phyloP scores from a whole-genome alignment of 2,113 vertebrate species.

The Oxyruncus cristatus region DNA sequence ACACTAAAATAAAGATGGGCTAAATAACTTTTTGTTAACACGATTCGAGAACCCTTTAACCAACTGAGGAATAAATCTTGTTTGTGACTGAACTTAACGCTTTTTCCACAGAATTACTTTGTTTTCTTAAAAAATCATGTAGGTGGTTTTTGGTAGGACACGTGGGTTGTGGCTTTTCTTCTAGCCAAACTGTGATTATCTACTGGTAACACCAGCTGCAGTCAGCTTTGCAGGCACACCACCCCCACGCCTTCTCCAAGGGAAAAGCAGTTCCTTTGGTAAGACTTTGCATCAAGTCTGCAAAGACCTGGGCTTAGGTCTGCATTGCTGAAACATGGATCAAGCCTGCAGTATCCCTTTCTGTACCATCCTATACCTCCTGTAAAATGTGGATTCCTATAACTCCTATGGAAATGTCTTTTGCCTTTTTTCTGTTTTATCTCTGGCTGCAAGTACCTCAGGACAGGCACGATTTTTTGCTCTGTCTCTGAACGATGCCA shows the following conservation, averaged over 20 bases:
- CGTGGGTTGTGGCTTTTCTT: not conserved
- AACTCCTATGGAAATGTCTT: not conserved
- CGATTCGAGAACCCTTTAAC: not conserved
- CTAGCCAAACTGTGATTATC: not conserved
- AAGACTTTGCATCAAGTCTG: not conserved
- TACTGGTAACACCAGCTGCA: not conserved
- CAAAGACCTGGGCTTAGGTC: not conserved
- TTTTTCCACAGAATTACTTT: not conserved
- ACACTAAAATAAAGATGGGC: not conserved
- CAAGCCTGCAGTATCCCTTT: not conserved
- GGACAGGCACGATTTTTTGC: not conserved
- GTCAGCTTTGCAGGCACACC: not conserved
- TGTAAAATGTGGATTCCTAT: not conserved
- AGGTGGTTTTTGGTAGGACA: not conserved
- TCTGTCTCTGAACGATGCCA: not conserved
- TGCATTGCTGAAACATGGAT: not conserved
- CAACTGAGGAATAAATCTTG: not conserved
- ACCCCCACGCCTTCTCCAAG: not conserved
- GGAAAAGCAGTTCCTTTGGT: not conserved
- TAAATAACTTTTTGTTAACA: not conserved
- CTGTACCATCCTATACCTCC: not conserved
- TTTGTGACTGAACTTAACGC: not conserved
- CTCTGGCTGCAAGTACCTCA: not conserved
- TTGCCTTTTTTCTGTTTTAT: not conserved
- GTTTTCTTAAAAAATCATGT: not conserved